These are phyloP conservation scores for Poeciliopsis retropinna DNA, from an alignment of 2,113 vertebrate genomes.

Conservation along the genomic window DNA sequence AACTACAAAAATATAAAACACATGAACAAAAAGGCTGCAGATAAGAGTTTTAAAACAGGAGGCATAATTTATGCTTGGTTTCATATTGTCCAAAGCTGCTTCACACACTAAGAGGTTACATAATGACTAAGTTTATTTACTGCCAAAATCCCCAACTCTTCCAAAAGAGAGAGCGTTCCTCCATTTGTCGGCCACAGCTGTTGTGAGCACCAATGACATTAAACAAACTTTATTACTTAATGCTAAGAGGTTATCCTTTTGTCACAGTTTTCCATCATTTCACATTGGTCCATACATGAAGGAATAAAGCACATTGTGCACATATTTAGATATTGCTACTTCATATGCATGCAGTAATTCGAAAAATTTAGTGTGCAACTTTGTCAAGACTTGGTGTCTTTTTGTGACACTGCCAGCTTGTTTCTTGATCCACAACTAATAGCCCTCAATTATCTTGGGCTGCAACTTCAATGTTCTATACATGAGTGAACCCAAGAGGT, in stretches of 20 bases:
- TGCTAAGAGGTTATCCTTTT: not conserved
- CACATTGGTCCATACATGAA: not conserved
- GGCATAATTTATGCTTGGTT: not conserved
- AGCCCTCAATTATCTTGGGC: no score
- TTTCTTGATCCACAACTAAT: no score
- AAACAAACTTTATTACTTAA: not conserved
- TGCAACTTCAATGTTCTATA: no score
- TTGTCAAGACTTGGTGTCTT: no score
- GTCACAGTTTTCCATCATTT: not conserved
- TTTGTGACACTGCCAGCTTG: no score
- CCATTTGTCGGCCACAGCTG: no score
- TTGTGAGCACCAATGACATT: not conserved
- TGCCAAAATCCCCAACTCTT: not conserved
- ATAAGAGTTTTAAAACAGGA: not conserved
- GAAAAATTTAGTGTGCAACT: no score
- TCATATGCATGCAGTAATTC: no score
- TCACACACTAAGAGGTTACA: slow-evolving; percentile 10
- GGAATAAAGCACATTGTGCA: not conserved
- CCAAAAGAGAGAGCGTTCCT: not conserved
- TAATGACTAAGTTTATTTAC: slow-evolving; percentile 6
- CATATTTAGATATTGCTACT: no score
- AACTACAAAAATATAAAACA: no score
- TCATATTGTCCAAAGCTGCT: not conserved
- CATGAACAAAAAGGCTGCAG: not conserved
- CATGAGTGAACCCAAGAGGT: no score